phyloP scores from a whole-genome alignment of 2,113 vertebrate species.

The Planiliza haematocheilus region DNA sequence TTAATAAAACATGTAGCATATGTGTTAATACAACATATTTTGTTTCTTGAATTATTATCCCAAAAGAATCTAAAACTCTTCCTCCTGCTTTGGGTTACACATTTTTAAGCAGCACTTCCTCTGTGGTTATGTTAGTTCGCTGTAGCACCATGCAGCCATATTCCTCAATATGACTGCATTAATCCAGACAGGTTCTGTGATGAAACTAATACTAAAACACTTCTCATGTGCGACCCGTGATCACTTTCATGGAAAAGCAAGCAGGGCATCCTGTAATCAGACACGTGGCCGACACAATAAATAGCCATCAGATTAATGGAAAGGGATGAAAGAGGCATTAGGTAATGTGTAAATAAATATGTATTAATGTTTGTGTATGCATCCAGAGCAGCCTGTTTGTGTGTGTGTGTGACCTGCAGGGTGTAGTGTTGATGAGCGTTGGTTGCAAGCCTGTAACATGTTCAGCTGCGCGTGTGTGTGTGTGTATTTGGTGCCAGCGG shows the following conservation, averaged over 20 bases:
- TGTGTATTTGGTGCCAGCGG: constrained; percentile 29
- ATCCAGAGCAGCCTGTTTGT: constrained; percentile 10
- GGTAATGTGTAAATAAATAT: constrained; percentile 42
- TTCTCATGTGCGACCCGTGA: background rate
- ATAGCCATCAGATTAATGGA: constrained; percentile 3
- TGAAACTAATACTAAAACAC: background rate
- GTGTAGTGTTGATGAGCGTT: constrained; percentile 20
- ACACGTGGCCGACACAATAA: constrained; percentile 1
- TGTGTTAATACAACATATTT: too few species aligned
- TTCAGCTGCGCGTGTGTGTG: constrained; percentile 9
- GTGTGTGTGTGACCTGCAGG: constrained; percentile 39
- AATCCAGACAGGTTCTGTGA: background rate
- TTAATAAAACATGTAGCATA: too few species aligned
- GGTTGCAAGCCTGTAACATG: constrained; percentile 25
- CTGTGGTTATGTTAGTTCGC: too few species aligned
- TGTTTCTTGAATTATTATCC: too few species aligned
- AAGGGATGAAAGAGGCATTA: constrained; percentile 1
- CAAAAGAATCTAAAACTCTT: too few species aligned
- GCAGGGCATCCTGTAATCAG: background rate
- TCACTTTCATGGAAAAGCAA: background rate
- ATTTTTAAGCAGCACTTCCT: too few species aligned
- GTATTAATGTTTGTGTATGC: constrained; percentile 18
- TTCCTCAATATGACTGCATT: background rate
- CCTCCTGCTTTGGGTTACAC: too few species aligned
- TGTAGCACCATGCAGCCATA: too few species aligned